Evolutionary conservation across 2,888 invertebrate genomes (phyloP), one percentile per base, ranked within the genome.

Genomic region (Druceiella hillmani): DNA sequence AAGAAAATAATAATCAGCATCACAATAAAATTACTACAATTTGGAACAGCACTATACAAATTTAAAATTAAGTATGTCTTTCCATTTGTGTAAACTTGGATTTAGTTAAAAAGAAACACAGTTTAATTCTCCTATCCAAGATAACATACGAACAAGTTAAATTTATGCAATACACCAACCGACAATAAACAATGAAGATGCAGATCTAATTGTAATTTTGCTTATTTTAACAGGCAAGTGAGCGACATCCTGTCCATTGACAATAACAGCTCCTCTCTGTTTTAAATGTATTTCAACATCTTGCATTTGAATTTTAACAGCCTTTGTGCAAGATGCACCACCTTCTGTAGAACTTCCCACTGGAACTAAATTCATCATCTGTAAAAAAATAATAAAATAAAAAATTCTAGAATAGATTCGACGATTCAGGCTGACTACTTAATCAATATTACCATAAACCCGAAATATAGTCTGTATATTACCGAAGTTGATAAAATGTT

Each of bases 261-360:
- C 72, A 1, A 77, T 56, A 2, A 87, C 75, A 39, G 77, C 74
- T 4, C 81, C 77, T 24, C 83, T 81, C 53, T 90, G 90, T 54
- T 85, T 86, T 49, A 92, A 59, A 52, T 83, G 83, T 3, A 92
- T 77, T 2, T 55, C 61, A 12, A 66, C 68, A 1, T 69, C 71
- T 1, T 63, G 62, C 38, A 75, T 62, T 10, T 64, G 69, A 10
- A 90, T 59, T 1, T 78, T 85, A 0, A 89, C 77, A 0, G 88
- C 78, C 58, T 87, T 90, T 0, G 90, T 89, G 57, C 91, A 92
- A 0, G 90, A 86, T 0, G 88, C 87, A 43, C 67, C 56, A 48
- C 66, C 68, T 27, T 68, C 61, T 26, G 75, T 62, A 3, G 63
- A 58, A n/a, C 70, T 70, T 43, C 72, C 66, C 14, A 76, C 76